Conservation (phyloP, 2,888 invertebrate genomes). For the Eupithecia vulgata region DNA sequence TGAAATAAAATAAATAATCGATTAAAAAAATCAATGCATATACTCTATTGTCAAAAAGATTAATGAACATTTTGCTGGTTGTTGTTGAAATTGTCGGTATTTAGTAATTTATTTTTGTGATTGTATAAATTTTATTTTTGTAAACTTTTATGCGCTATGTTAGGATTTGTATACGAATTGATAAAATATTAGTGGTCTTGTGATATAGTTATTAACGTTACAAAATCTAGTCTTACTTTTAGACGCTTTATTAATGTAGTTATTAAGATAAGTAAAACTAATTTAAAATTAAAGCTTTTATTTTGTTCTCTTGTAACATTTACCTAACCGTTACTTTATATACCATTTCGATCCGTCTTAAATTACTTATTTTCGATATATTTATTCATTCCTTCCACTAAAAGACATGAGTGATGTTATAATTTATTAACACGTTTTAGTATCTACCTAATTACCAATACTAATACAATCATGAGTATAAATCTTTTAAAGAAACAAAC, state of each 20-base stretch:
- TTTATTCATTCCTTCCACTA: conserved; percentile 74
- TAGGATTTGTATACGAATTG: conserved; percentile 7
- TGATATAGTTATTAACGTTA: conserved; percentile 12
- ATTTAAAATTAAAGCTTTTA: neutral
- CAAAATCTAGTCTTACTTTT: conserved; percentile 7
- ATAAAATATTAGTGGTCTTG: conserved; percentile 15
- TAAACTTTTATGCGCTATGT: conserved; percentile 1
- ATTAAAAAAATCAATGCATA: too few relatives aligned
- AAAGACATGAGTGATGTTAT: conserved; percentile 67
- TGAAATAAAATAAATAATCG: too few relatives aligned
- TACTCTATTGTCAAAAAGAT: too few relatives aligned
- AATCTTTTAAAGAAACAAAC: neutral
- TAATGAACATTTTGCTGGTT: neutral
- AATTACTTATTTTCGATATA: conserved; percentile 44
- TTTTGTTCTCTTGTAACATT: neutral
- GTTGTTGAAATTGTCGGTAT: neutral
- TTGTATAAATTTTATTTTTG: neutral
- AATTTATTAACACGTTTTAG: conserved; percentile 55
- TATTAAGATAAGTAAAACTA: neutral
- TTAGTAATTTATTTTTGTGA: neutral
- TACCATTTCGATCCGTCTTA: conserved; percentile 30
- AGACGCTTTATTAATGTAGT: conserved; percentile 5
- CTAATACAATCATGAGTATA: neutral
- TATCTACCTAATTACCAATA: conserved; percentile 36
- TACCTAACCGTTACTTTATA: conserved; percentile 14